Conservation (phyloP, 2,888 invertebrate species). For the Andrena trimmerana region DNA sequence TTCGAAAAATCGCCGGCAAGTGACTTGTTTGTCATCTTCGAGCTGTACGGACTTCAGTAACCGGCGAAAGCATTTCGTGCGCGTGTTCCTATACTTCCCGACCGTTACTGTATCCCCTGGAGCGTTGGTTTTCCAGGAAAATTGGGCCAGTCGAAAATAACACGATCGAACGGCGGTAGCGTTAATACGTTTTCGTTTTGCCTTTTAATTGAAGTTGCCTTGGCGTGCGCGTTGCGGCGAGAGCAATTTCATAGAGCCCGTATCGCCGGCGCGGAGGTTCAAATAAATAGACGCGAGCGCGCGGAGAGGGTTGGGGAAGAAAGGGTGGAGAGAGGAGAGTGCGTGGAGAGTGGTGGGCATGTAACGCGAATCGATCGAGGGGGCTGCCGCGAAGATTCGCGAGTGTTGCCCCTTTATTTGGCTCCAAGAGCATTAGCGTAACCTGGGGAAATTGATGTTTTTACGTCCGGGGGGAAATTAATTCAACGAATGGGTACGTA, state of each 20-base stretch:
- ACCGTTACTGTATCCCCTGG: not conserved
- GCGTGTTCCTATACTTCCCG: not conserved
- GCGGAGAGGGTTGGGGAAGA: not conserved
- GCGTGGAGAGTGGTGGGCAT: constrained; percentile 1
- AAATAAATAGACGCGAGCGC: constrained; percentile 16
- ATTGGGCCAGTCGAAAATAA: constrained; percentile 11
- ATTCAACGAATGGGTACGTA: constrained; percentile 58
- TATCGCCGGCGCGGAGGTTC: constrained; percentile 2
- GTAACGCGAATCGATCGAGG: constrained; percentile 44
- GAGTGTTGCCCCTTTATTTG: constrained; percentile 49
- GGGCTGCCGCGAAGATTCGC: constrained; percentile 31
- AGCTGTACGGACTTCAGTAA: too few species aligned
- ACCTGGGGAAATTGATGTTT: constrained; percentile 61
- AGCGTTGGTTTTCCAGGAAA: constrained; percentile 10
- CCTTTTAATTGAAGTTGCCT: constrained; percentile 26
- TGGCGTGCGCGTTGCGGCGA: constrained; percentile 26
- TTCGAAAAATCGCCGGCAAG: not conserved
- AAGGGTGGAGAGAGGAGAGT: not conserved
- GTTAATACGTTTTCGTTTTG: constrained; percentile 29
- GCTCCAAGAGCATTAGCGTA: constrained; percentile 53
- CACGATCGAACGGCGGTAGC: constrained; percentile 16
- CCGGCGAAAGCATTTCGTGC: not conserved
- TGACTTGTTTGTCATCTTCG: not conserved
- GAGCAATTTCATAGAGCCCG: constrained; percentile 7
- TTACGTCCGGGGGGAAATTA: constrained; percentile 51